phyloP scores from a whole-genome alignment of 2,113 vertebrate genomes.

The Motacilla tschutschensis region DNA sequence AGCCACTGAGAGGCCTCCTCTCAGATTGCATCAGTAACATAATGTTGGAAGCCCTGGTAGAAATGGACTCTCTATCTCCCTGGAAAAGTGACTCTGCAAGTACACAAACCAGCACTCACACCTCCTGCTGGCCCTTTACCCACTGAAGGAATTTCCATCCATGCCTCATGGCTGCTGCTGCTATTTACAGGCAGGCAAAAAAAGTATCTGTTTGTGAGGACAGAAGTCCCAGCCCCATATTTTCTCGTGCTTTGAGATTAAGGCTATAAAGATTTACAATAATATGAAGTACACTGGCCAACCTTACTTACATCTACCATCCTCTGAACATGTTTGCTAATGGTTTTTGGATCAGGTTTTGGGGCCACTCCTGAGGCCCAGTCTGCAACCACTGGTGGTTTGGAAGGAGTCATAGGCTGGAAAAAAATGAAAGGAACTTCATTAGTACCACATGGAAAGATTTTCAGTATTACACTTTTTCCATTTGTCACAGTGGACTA shows the following conservation, averaged over 20 bases:
- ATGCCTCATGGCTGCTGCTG: rapidly evolving
- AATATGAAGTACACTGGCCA: background rate
- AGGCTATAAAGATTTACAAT: background rate
- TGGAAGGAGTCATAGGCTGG: constrained; percentile 90
- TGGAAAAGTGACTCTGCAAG: background rate
- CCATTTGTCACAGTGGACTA: background rate
- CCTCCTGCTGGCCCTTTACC: background rate
- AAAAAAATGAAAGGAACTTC: constrained; percentile 2
- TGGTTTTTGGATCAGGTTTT: constrained; percentile 92
- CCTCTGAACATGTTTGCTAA: constrained; percentile 94
- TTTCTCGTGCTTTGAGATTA: background rate
- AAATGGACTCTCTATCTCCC: background rate
- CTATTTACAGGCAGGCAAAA: background rate
- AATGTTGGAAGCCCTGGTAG: background rate
- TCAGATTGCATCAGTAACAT: background rate
- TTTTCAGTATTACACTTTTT: background rate
- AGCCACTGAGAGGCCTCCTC: background rate
- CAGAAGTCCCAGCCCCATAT: background rate
- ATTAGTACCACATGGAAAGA: background rate
- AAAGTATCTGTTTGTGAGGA: background rate
- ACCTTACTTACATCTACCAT: constrained; percentile 92
- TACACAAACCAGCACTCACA: background rate
- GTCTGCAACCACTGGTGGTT: constrained; percentile 89
- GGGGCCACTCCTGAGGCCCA: constrained; percentile 92
- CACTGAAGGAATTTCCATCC: background rate